A percentile compares a stretch with the other conserved stretches of the same genome.
These are phyloP conservation scores for Brachycybe producta DNA, from an alignment of 2,888 invertebrate genomes.

Conservation along the genomic window DNA sequence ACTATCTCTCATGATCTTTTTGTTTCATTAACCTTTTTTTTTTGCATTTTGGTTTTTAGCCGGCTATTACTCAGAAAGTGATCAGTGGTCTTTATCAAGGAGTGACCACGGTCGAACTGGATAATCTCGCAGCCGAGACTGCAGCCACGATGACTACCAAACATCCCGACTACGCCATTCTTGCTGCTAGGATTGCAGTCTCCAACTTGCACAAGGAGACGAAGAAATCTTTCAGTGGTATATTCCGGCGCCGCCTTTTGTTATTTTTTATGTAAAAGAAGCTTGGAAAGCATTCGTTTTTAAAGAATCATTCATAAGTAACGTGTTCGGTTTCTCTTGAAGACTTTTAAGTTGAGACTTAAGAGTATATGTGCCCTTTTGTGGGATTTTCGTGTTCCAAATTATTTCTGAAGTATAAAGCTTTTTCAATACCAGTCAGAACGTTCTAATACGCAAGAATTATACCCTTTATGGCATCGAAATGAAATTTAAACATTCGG, in stretches of 20 bases:
- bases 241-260: neutral
- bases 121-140: constrained; percentile 95
- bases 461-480: no score
- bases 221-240: constrained; percentile 79
- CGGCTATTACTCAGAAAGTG: constrained; percentile 76
- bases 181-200: constrained; percentile 69
- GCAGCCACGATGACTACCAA: constrained; percentile 96
- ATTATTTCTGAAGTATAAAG: no score
- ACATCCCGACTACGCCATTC: constrained; percentile 83
- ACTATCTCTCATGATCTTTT: neutral
- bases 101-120: constrained; percentile 91
- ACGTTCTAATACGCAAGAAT: no score
- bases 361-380: no score
- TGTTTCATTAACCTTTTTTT: constrained; percentile 9
- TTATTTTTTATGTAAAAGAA: neutral
- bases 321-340: neutral
- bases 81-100: constrained; percentile 90
- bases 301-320: constrained; percentile 13
- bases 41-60: constrained; percentile 40
- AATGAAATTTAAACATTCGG: no score
- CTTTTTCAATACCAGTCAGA: no score
- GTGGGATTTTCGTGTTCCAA: no score
- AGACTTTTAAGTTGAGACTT: no score
- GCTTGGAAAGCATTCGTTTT: no score
- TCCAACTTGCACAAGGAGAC: constrained; percentile 98